Base-by-base conservation (phyloP, 1,140 invertebrate genomes). In the Dufourea novaeangliae region DNA sequence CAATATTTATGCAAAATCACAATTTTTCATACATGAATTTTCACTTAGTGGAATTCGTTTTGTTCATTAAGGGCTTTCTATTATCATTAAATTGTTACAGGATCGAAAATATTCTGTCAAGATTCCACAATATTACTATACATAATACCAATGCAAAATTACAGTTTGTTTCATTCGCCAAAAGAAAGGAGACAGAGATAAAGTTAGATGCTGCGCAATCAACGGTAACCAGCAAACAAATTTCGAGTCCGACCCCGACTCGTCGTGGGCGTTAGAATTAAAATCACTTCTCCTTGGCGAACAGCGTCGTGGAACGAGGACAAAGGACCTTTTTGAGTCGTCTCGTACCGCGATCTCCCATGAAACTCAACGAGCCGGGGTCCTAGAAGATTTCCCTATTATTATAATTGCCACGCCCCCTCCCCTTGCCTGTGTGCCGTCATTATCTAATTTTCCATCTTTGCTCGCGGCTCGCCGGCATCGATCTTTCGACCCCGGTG, bases 361-460 rank as follows among this genome's bases (percentile, higher is more conserved):
- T 46, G 52, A 68, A 75, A 52, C 41, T 74, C 34, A 41, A 57
- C 54, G 64, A 59, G 41, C 29, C 52, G 29, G n/a, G 1, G 14
- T 1, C 22, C 22, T 6, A n/a, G 39, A 75, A 69, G 29, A 37
- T 68, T 69, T 67, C 64, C 37, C 59, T 69, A 46, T 75, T 75
- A 75, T 69, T 69, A 75, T 75, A 75, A 75, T 75, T 69, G 54
- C 64, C 22, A 14, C 22, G 17, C 8, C 29, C n/a, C n/a, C n/a
- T n/a, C n/a, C n/a, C n/a, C 20, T 17, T 7, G 22, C 2, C 6
- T n/a, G 63, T n/a, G 63, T 27, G n/a, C 41, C 17, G 27, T 69
- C 39, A 57, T 69, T 75, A 50, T 69, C 54, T 69, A 37, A 75
- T 75, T 69, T 68, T 59, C 64, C 29, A 41, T 57, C 34, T 57